Conservation (phyloP, 2,888 invertebrate species). For the Sesia bembeciformis region DNA sequence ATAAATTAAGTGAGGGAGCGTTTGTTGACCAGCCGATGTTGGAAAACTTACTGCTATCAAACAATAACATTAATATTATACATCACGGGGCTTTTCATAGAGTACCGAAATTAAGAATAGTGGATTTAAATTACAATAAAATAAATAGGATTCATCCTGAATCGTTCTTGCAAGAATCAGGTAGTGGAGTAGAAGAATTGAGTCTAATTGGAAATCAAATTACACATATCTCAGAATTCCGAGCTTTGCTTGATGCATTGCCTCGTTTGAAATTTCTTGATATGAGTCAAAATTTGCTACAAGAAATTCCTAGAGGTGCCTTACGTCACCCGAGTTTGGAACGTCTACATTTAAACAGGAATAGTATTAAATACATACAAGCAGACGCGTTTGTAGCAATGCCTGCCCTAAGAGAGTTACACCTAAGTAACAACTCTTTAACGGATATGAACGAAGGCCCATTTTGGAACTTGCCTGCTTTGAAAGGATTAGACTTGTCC, state of each 20-base stretch:
- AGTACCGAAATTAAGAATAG: constrained; percentile 80
- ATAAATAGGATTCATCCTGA: constrained; percentile 86
- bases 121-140: constrained; percentile 85
- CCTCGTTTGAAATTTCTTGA: constrained; percentile 86
- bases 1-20: constrained; percentile 81
- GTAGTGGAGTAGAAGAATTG: constrained; percentile 84
- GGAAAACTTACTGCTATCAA: constrained; percentile 78
- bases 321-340: constrained; percentile 86
- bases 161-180: constrained; percentile 83
- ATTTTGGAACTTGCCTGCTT: constrained; percentile 87
- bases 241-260: constrained; percentile 83
- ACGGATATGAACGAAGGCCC: constrained; percentile 82
- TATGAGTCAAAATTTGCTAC: constrained; percentile 83
- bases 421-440: constrained; percentile 88
- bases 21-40: constrained; percentile 85
- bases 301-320: constrained; percentile 85
- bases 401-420: constrained; percentile 87
- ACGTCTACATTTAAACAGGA: constrained; percentile 86
- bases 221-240: constrained; percentile 81
- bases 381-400: constrained; percentile 87
- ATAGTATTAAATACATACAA: constrained; percentile 82
- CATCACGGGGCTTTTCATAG: constrained; percentile 87
- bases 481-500: constrained; percentile 89
- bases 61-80: constrained; percentile 83
- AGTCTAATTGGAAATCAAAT: constrained; percentile 85